Base-by-base conservation (phyloP, 2,797 vertebrate species). In the Pangasius larnaudii region DNA sequence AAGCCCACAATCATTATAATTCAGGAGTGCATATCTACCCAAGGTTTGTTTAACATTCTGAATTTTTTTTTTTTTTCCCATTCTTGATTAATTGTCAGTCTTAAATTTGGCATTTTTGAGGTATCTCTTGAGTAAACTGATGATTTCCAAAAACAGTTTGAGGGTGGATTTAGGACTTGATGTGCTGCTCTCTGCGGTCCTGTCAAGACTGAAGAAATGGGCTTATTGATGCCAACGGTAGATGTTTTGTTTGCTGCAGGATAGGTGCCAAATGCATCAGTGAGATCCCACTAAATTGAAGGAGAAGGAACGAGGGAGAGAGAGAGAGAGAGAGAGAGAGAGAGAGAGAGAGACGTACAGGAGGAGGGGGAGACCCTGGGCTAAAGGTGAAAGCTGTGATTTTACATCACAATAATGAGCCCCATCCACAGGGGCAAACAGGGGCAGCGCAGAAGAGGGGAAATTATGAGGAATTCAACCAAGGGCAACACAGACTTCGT, bases 361-460 rank as follows among this genome's bases (percentile, higher is more conserved):
- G 2, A 6, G 16, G 36, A 65, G 14, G 16, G 58, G 19, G 42
- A 67, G 89, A 93, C 93, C 92, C 88, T 89, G 89, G 92, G 93
- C 87, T 27, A 92, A 92, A 87, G 82, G 87, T 92, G 87, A 89
- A 93, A 91, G 91, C 93, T 94, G 91, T 93, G 94, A 94, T 93
- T 94, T 93, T 92, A 94, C 93, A 95, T 95, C 92, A 93, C 92
- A 87, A 86, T 92, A 92, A 91, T 91, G 88, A 93, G 88, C 42
- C 46, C n/a, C 59, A 42, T 89, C 74, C 88, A 86, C 71, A 72
- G 69, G 88, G 86, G 86, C 78, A 91, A 90, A 87, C 78, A 53
- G 49, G 51, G 42, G 58, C 61, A 56, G 71, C n/a, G n/a, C 69
- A 36, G n/a, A 53, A 85, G 49, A 69, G 87, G 81, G 53, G 69